Base-by-base conservation (phyloP, 2,888 invertebrate species). In the Callyntrura guangdongensis region DNA sequence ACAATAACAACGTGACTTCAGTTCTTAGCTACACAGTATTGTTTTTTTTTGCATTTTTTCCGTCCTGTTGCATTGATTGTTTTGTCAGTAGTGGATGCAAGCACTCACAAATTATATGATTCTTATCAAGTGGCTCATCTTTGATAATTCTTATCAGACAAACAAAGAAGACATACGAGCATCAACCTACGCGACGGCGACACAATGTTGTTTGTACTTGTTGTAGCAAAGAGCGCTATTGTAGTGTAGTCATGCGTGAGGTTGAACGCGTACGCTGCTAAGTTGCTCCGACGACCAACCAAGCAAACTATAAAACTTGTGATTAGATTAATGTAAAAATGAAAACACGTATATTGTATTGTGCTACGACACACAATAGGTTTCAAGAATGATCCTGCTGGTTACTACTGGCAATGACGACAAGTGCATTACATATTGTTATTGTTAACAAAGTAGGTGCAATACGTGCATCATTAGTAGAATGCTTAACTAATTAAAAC, bases 311-410 rank as follows among this genome's bases (percentile, higher is more conserved):
- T 86, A 86, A 86, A 86, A 69, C 25, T 67, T 20, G 74, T 59
- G 86, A 86, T 86, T 77, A 86, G 86, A 86, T 86, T 77, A 86
- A 47, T 61, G 77, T 86, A 77, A 22, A 61, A 85, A 72, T 69
- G 17, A 67, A 83, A 81, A 17, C 22, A 82, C 27, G 56, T 56
- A 77, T 25, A 22, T 5, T 27, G 2, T 77, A 45, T 77, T 74
- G 49, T 74, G 49, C 47, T 49, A 47, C n/a, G n/a, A n/a, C 17
- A 64, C 14, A 69, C n/a, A 20, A 27, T 77, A 25, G 25, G 27
- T 1, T 56, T 14, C 9, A 9, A 27, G 17, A 14, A 64, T 25
- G 9, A 27, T 9, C 1, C 25, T 53, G n/a, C 6, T 53, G 22
- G 27, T 59, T 56, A 79, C 25, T 59, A 12, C 27, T 22, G 11